Evolutionary conservation across 2,888 invertebrate species (phyloP).

Genomic region (Torymus auratus): DNA sequence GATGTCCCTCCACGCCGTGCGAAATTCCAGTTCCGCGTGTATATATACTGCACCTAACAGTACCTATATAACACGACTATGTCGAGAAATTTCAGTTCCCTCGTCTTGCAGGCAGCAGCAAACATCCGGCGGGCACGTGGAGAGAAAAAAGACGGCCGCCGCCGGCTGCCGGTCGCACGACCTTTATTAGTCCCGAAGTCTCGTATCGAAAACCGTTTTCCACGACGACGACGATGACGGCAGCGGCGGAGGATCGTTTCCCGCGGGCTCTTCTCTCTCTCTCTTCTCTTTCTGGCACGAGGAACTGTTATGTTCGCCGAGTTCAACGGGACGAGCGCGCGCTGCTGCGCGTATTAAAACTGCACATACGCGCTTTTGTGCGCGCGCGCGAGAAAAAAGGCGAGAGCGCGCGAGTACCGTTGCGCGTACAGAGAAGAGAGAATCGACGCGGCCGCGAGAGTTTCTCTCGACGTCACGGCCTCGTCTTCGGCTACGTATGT

Average conservation of each 20-base stretch:
- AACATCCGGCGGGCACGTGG: too few species aligned
- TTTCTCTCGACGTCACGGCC: too few species aligned
- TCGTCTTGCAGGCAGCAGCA: too few species aligned
- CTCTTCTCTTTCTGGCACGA: constrained; percentile 47
- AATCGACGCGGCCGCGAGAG: too few species aligned
- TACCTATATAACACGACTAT: too few species aligned
- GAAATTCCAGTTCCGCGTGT: neutral
- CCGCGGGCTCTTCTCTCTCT: neutral
- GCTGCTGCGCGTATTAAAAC: neutral
- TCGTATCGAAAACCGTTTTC: constrained; percentile 44
- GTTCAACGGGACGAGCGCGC: constrained; percentile 36
- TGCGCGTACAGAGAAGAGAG: neutral
- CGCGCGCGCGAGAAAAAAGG: too few species aligned
- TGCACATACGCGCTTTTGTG: constrained; percentile 1
- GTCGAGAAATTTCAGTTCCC: constrained; percentile 4
- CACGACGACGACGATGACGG: neutral
- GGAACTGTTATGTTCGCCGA: constrained; percentile 52
- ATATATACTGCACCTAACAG: too few species aligned
- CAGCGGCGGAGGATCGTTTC: neutral
- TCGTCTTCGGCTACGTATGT: too few species aligned
- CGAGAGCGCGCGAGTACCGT: too few species aligned
- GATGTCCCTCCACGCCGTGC: neutral
- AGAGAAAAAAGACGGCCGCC: too few species aligned
- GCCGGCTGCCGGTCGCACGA: neutral
- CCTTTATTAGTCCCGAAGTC: constrained; percentile 18